phyloP scores from a whole-genome alignment of 2,888 invertebrate genomes.

The Aphodius sticticus region DNA sequence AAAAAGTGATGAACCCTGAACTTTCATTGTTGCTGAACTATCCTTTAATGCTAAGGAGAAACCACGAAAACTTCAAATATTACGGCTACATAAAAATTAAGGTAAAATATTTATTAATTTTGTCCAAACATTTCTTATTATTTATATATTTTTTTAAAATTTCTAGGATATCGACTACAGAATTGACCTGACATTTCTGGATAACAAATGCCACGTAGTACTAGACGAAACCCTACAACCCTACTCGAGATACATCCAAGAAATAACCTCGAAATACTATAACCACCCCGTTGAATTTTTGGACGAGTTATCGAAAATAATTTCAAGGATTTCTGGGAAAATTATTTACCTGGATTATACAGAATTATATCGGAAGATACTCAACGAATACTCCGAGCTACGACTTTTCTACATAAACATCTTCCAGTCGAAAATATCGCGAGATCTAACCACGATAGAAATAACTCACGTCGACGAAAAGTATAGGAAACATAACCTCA shows the following conservation, averaged over 20 bases:
- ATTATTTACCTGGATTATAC: slow-evolving; percentile 18
- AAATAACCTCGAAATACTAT: slow-evolving; percentile 13
- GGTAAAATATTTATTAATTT: slow-evolving; percentile 37
- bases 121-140: background rate
- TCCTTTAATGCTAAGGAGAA: slow-evolving; percentile 46
- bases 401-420: slow-evolving; percentile 44
- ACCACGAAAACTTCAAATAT: slow-evolving; percentile 35
- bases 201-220: slow-evolving; percentile 36
- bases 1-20: slow-evolving; percentile 8
- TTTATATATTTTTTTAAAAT: slow-evolving; percentile 13
- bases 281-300: slow-evolving; percentile 42
- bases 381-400: slow-evolving; percentile 44
- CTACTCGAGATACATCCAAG: slow-evolving; percentile 34
- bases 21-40: slow-evolving; percentile 46
- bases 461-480: slow-evolving; percentile 40
- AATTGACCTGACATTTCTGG: slow-evolving; percentile 39
- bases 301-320: slow-evolving; percentile 43
- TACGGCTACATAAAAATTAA: slow-evolving; percentile 46
- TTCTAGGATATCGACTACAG: slow-evolving; percentile 46
- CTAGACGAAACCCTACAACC: slow-evolving; percentile 38
- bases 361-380: slow-evolving; percentile 29
- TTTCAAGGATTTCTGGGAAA: slow-evolving; percentile 36
- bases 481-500: slow-evolving; percentile 38
- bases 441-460: slow-evolving; percentile 40
- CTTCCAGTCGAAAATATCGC: slow-evolving; percentile 36